These are phyloP conservation scores for Colletes gigas DNA, from an alignment of 1,140 invertebrate genomes.

Conservation along the genomic window DNA sequence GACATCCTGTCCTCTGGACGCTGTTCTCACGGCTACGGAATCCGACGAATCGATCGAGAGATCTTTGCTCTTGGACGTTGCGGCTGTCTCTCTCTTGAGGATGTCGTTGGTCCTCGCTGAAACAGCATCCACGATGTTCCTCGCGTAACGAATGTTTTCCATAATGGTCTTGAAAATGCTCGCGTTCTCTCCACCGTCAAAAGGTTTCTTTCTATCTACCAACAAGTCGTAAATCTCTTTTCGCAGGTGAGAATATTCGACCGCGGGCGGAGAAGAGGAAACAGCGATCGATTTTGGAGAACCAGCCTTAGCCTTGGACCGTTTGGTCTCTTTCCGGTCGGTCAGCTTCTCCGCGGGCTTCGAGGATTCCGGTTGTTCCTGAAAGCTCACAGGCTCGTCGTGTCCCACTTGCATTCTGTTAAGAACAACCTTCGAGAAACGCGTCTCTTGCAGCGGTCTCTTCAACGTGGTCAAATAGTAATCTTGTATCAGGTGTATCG, in stretches of 20 bases:
- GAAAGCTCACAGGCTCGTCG: no score
- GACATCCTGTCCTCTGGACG: conserved; percentile 25
- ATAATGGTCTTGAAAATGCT: conserved; percentile 4
- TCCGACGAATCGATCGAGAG: not conserved
- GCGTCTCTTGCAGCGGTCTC: conserved; percentile 34
- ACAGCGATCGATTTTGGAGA: not conserved
- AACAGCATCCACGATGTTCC: conserved; percentile 40
- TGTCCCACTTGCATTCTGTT: not conserved
- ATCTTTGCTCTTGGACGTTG: not conserved
- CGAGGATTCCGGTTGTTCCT: not conserved
- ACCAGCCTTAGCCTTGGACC: not conserved
- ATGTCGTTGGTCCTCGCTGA: not conserved
- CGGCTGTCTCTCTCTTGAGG: conserved; percentile 40
- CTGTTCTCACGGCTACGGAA: not conserved
- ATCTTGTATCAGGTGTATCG: conserved; percentile 81
- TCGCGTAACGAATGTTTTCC: conserved; percentile 39
- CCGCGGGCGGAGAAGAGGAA: not conserved
- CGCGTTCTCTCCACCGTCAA: not conserved
- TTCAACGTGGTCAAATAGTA: conserved; percentile 82
- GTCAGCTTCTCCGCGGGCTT: not conserved
- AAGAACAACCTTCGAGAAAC: conserved; percentile 30
- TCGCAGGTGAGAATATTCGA: not conserved
- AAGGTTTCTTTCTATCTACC: not conserved
- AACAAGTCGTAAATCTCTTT: conserved; percentile 27
- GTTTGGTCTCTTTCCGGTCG: not conserved